Base-by-base conservation (phyloP, 1,140 invertebrate species). In the Drosophila ambigua region DNA sequence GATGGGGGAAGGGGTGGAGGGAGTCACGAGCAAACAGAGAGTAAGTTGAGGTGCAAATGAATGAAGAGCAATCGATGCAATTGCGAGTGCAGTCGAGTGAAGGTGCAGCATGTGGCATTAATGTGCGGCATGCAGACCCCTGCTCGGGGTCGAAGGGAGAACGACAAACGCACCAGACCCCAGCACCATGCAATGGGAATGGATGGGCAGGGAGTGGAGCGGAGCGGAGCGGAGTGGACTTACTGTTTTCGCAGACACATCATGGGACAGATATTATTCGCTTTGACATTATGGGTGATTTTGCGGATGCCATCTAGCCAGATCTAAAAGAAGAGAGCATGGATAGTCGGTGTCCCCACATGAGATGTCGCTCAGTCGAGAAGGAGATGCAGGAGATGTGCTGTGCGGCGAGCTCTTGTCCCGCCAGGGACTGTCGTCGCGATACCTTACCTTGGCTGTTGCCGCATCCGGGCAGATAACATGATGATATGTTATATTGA, bases 181-280 rank as follows among this genome's bases (percentile, higher is more conserved):
- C 26, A 16, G 16, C 0, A 16, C 16, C 16, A 15, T 44, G 20
- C 24, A n/a, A 8, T 31, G 49, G 15, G 24, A 31, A 41, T 28
- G 61, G 28, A 51, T n/a, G 6, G 16, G 0, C 16, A 16, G 1
- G 52, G 20, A 8, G 48, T 28, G 48, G 24, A 7, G 20, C 43
- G 53, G 20, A 41, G 13, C 24, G 53, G 53, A 26, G 28, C 20
- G 26, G 11, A 59, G 45, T 60, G 15, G 59, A 61, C 98, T 98
- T 96, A 99, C 98, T 99, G 98, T 95, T 99, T 99, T 93, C 98
- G 98, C 84, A 99, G 95, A 94, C 97, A 98, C 80, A 98, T 99
- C 96, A 98, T 97, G 48, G 99, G 98, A 93, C 98, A 99, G 87
- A 99, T 95, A 94, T 99, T 99, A 94, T 99, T 99, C 80, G 97